Evolutionary conservation across 2,113 vertebrate genomes (phyloP).

Genomic region (Typhlomys cinereus): DNA sequence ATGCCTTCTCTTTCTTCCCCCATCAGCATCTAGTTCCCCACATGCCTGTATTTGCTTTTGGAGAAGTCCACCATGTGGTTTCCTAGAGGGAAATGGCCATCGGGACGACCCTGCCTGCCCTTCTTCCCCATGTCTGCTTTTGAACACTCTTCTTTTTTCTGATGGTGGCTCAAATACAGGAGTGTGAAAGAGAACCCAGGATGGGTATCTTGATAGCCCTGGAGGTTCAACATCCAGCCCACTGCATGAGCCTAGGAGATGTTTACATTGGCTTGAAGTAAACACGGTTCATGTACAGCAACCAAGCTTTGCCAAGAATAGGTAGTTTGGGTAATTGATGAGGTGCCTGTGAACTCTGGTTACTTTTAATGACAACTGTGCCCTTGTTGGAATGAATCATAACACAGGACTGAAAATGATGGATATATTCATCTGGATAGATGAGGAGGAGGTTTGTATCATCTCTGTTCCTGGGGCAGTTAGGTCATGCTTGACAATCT

Average conservation of each 20-base stretch:
- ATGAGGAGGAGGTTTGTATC: constrained; percentile 18
- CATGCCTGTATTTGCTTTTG: not conserved
- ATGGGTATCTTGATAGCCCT: not conserved
- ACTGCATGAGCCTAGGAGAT: not conserved
- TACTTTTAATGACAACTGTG: constrained; percentile 30
- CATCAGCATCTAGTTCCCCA: not conserved
- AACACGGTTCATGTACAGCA: not conserved
- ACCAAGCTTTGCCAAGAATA: constrained; percentile 6
- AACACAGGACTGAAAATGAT: constrained; percentile 25
- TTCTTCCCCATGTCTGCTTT: not conserved
- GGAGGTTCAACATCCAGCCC: not conserved
- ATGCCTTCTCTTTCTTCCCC: not conserved
- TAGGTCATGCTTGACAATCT: constrained; percentile 36
- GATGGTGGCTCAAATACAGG: not conserved
- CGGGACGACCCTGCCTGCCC: not conserved
- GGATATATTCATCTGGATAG: constrained; percentile 15
- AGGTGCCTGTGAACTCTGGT: constrained; percentile 19
- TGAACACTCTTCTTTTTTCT: not conserved
- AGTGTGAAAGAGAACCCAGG: not conserved
- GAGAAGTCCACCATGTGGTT: not conserved
- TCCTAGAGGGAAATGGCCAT: not conserved
- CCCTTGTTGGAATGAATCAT: constrained; percentile 23
- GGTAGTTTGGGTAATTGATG: not conserved
- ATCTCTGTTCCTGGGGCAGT: constrained; percentile 32
- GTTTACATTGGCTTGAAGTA: not conserved